Conservation (phyloP, 2,797 vertebrate genomes). For the Enteromius radiatus region DNA sequence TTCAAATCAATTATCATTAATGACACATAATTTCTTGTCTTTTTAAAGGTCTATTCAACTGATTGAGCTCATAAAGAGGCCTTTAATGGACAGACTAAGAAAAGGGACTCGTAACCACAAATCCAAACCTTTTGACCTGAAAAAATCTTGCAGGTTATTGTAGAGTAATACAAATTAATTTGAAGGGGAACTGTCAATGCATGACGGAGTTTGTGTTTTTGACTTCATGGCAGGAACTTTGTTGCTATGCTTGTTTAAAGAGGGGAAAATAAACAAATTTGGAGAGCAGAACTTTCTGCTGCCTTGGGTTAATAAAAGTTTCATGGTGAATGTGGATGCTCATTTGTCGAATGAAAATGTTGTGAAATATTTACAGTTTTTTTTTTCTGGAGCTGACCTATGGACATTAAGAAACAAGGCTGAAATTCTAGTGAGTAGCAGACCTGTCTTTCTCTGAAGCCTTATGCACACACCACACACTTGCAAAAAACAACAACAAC, state of each 20-base stretch:
- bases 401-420: slow-evolving; percentile 69
- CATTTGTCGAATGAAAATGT: slow-evolving; percentile 53
- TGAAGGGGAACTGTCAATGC: slow-evolving; percentile 23
- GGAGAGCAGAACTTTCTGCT: slow-evolving; percentile 40
- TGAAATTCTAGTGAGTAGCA: slow-evolving; percentile 32
- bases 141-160: slow-evolving; percentile 40
- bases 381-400: slow-evolving; percentile 82
- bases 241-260: slow-evolving; percentile 35
- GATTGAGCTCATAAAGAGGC: slow-evolving; percentile 46
- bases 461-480: slow-evolving; percentile 9
- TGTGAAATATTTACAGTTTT: slow-evolving; percentile 75
- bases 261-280: slow-evolving; percentile 37
- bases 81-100: slow-evolving; percentile 64
- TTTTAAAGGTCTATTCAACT: slow-evolving; percentile 50
- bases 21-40: slow-evolving; percentile 77
- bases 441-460: slow-evolving; percentile 6
- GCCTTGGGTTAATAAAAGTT: slow-evolving; percentile 35
- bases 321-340: slow-evolving; percentile 39
- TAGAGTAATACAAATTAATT: slow-evolving; percentile 28
- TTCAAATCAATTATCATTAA: slow-evolving; percentile 81
- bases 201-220: slow-evolving; percentile 18
- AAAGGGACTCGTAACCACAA: slow-evolving; percentile 36
- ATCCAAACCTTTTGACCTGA: slow-evolving; percentile 33
- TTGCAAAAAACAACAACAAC: not conserved
- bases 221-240: slow-evolving; percentile 23